These are phyloP conservation scores for Lycaon pictus DNA, from an alignment of 2,113 vertebrate species.

Conservation along the genomic window DNA sequence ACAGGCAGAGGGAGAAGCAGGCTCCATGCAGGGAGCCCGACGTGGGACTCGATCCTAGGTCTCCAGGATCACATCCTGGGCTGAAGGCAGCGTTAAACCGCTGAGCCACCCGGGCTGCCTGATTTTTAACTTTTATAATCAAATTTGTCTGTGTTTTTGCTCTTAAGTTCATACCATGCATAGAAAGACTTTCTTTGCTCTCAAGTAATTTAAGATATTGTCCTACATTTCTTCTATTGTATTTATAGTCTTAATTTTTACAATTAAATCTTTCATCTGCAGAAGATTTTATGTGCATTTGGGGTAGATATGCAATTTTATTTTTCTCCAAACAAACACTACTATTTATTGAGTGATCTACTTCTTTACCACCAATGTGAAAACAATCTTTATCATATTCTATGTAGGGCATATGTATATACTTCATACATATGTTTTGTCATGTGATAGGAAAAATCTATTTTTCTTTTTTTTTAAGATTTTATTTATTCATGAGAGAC, in stretches of 20 bases:
- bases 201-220: not conserved
- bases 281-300: not conserved
- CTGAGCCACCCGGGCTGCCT: too few relatives aligned
- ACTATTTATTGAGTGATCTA: not conserved
- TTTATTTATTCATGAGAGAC: too few relatives aligned
- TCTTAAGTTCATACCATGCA: not conserved
- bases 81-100: too few relatives aligned
- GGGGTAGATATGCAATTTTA: not conserved
- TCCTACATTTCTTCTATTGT: not conserved
- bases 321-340: slow-evolving; percentile 36
- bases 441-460: not conserved
- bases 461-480: not conserved
- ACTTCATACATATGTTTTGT: not conserved
- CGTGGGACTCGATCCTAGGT: too few relatives aligned
- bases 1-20: too few relatives aligned
- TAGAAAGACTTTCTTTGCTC: not conserved
- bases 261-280: not conserved
- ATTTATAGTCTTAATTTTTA: not conserved
- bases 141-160: not conserved
- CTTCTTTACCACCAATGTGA: not conserved
- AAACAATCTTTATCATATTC: not conserved
- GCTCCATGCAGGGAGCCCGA: too few relatives aligned
- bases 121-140: not conserved
- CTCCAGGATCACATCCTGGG: too few relatives aligned
- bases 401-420: not conserved